Evolutionary conservation across 2,113 vertebrate species (phyloP).

Genomic region (Xerus inauris): DNA sequence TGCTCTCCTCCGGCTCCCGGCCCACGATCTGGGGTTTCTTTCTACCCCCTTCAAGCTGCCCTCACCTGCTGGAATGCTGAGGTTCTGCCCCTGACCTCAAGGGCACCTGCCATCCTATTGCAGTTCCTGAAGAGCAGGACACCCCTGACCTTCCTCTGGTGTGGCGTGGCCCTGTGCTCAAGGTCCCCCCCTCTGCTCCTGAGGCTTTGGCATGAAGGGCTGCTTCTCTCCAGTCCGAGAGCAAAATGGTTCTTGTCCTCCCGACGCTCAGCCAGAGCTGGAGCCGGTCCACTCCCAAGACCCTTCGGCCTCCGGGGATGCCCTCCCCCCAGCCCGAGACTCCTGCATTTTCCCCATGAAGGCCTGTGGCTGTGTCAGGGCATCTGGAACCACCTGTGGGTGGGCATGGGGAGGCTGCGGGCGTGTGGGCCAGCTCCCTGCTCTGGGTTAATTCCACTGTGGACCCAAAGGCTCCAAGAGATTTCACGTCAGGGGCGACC

Average conservation of each 20-base stretch:
- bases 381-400: too few species aligned
- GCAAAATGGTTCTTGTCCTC: fast-evolving
- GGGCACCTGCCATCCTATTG: fast-evolving
- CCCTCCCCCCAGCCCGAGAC: too few species aligned
- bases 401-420: too few species aligned
- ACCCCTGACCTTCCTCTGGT: neutral
- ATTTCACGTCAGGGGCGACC: too few species aligned
- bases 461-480: too few species aligned
- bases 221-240: neutral
- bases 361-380: too few species aligned
- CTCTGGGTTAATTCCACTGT: too few species aligned
- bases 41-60: neutral
- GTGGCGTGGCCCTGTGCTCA: fast-evolving
- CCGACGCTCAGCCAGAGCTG: too few species aligned
- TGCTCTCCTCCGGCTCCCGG: fast-evolving
- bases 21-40: fast-evolving
- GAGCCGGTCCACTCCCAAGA: neutral
- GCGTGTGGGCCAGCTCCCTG: too few species aligned
- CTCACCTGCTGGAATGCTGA: fast-evolving
- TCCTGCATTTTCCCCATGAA: too few species aligned
- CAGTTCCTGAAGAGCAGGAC: fast-evolving
- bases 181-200: fast-evolving
- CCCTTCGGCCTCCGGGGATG: fast-evolving
- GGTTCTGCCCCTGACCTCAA: neutral
- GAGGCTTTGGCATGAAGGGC: too few species aligned